Base-by-base conservation (phyloP, 2,113 vertebrate genomes). In the Amia ocellicauda region DNA sequence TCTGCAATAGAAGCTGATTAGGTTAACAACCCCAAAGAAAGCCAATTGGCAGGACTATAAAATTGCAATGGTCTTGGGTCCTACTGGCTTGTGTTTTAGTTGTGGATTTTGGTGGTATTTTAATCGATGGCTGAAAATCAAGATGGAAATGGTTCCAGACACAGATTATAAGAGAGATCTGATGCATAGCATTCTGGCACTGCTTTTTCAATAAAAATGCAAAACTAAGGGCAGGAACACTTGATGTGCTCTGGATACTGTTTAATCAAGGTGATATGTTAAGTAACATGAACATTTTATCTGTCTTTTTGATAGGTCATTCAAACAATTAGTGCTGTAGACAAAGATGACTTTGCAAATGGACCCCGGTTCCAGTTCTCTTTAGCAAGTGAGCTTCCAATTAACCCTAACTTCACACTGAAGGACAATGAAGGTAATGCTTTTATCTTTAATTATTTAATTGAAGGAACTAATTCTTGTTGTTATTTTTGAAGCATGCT, bases 321-420 rank as follows among this genome's bases (percentile, higher is more conserved):
- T 89, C 93, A 98, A 76, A 99, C 94, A 2, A 86, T 99, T 69
- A 82, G 83, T 58, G 95, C 93, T n/a, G 91, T 90, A 70, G 96
- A 99, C 81, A 96, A 91, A 83, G 97, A 99, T 67, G 91, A 94
- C 79, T 91, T 95, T 78, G 92, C 93, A 83, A 96, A 97, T 59
- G 97, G 97, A 43, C 92, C 91, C 69, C 82, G 91, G 58, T 97
- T 99, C 75, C 89, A 85, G 68, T 99, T 95, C 70, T 92, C 92
- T 57, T 74, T 94, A 60, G 88, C 92, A 10, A 89, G 86, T 67
- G 86, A 74, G 14, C 79, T 90, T 49, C 80, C 92, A n/a, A 69
- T 89, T 74, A 98, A 99, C 78, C 95, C 94, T 74, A 99, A 98
- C 86, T 99, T 99, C 83, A 95, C 96, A 59, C 78, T 99, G 63